These are phyloP conservation scores for Gallinago jamesoni DNA, from an alignment of 2,113 vertebrate genomes.

Conservation along the genomic window DNA sequence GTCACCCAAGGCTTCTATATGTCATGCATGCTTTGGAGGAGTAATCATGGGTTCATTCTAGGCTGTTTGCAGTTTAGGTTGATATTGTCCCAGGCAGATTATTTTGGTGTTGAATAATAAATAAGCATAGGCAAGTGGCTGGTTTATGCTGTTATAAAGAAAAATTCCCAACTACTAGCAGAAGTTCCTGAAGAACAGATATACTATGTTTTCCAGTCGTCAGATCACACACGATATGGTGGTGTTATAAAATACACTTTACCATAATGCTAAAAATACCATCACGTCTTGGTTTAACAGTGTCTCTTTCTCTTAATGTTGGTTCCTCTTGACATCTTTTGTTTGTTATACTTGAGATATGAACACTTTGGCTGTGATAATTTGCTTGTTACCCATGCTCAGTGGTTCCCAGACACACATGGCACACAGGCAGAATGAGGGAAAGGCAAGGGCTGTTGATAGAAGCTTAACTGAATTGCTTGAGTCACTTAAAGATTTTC, in stretches of 20 bases:
- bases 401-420: background rate
- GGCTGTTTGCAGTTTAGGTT: background rate
- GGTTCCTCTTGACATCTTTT: background rate
- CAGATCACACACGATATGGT: background rate
- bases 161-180: background rate
- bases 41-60: background rate
- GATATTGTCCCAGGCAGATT: background rate
- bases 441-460: background rate
- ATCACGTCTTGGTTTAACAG: background rate
- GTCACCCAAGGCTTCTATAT: background rate
- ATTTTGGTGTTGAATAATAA: background rate
- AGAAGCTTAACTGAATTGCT: background rate
- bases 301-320: background rate
- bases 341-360: background rate
- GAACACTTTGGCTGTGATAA: background rate
- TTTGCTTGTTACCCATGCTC: background rate
- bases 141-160: background rate
- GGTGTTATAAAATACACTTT: background rate
- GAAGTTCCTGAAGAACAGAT: background rate
- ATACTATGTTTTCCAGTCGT: background rate
- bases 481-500: background rate
- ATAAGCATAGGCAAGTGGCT: background rate
- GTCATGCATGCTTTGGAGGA: rapidly evolving
- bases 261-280: background rate
- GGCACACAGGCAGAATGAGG: background rate